These are phyloP conservation scores for Yponomeuta malinellus DNA, from an alignment of 2,888 invertebrate genomes.

Conservation along the genomic window DNA sequence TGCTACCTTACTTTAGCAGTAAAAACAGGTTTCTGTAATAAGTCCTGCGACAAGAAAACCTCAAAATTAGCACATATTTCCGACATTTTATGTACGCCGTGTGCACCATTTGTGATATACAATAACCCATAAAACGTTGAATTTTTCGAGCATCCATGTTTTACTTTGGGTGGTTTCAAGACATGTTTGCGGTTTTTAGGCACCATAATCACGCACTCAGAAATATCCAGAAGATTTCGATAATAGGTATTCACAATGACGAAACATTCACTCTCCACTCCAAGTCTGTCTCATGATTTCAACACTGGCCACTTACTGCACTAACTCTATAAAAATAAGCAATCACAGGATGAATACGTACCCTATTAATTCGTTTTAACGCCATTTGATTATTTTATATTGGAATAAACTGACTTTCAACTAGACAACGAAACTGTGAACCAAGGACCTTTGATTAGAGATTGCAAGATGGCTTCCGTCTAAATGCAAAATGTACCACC, in stretches of 20 bases:
- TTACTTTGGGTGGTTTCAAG: neutral
- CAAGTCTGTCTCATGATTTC: constrained; percentile 60
- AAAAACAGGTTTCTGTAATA: constrained; percentile 4
- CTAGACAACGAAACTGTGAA: constrained; percentile 89
- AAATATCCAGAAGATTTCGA: constrained; percentile 76
- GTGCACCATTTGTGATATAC: constrained; percentile 70
- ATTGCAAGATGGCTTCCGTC: constrained; percentile 91
- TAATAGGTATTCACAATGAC: constrained; percentile 79
- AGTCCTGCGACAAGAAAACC: constrained; percentile 52
- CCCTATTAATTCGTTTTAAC: constrained; percentile 98
- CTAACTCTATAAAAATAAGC: constrained; percentile 40
- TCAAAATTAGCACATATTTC: constrained; percentile 74
- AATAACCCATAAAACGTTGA: constrained; percentile 54
- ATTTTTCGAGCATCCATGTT: constrained; percentile 23
- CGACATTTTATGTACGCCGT: constrained; percentile 77
- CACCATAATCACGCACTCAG: constrained; percentile 50
- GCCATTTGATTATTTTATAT: constrained; percentile 88
- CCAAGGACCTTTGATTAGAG: constrained; percentile 90
- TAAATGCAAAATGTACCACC: constrained; percentile 85
- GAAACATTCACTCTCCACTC: constrained; percentile 72
- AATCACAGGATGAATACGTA: constrained; percentile 72
- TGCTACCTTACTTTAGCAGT: neutral
- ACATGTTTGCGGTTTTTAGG: constrained; percentile 20
- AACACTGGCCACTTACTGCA: constrained; percentile 45
- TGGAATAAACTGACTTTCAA: constrained; percentile 85